Conservation (phyloP, 2,113 vertebrate species). For the Rhineura floridana region DNA sequence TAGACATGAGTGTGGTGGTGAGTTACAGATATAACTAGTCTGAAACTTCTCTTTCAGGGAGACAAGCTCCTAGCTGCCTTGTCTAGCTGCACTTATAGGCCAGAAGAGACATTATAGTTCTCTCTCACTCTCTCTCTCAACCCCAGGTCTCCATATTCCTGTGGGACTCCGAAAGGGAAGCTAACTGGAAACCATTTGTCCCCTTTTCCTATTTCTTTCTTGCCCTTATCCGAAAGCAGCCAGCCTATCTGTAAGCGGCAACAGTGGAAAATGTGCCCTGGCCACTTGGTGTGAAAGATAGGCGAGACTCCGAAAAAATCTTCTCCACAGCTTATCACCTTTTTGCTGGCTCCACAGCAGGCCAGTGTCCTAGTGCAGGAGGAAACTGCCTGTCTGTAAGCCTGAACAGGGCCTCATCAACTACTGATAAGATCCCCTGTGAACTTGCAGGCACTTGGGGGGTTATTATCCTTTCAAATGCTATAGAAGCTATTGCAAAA, state of each 20-base stretch:
- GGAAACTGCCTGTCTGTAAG: slow-evolving; percentile 84
- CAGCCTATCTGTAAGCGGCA: slow-evolving; percentile 78
- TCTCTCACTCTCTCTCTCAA: slow-evolving; percentile 5
- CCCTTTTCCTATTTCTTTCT: slow-evolving; percentile 61
- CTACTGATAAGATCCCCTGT: slow-evolving; percentile 86
- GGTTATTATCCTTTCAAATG: slow-evolving; percentile 74
- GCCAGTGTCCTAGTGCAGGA: slow-evolving; percentile 71
- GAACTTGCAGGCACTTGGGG: slow-evolving; percentile 73
- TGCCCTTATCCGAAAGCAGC: slow-evolving; percentile 74
- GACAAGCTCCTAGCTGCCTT: slow-evolving; percentile 52
- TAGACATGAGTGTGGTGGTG: slow-evolving; percentile 55
- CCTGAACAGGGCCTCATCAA: slow-evolving; percentile 83
- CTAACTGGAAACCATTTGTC: slow-evolving; percentile 72
- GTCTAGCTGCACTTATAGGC: slow-evolving; percentile 44
- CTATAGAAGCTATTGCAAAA: slow-evolving; percentile 59
- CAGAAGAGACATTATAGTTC: neutral
- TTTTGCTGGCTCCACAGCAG: slow-evolving; percentile 82
- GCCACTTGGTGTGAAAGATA: slow-evolving; percentile 85
- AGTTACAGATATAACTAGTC: slow-evolving; percentile 54
- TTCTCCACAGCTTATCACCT: slow-evolving; percentile 86
- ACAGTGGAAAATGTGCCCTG: slow-evolving; percentile 82
- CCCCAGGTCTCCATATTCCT: slow-evolving; percentile 51
- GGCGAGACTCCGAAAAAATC: slow-evolving; percentile 82
- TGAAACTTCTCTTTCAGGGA: slow-evolving; percentile 48
- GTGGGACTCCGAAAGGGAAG: slow-evolving; percentile 72